Evolutionary conservation across 2,888 invertebrate genomes (phyloP).

Genomic region (Campoplex nolae): DNA sequence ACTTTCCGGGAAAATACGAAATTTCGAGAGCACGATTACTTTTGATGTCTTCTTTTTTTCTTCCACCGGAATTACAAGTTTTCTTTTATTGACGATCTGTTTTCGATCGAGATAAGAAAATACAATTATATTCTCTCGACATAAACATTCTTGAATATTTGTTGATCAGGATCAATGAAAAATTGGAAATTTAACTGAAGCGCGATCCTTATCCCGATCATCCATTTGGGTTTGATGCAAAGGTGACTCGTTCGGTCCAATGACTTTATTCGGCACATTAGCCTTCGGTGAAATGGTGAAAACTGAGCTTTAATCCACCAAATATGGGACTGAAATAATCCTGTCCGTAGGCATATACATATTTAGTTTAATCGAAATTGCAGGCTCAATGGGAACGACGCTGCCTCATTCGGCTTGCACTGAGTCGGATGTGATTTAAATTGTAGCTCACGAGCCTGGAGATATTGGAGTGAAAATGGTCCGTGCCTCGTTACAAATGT

Average conservation of each 20-base stretch:
- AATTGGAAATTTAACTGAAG: not conserved
- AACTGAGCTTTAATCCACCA: conserved; percentile 34
- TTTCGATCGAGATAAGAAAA: too few relatives aligned
- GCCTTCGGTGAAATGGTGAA: not conserved
- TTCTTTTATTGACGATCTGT: not conserved
- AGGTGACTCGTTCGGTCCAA: not conserved
- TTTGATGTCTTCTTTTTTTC: not conserved
- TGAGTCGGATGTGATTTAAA: conserved; percentile 35
- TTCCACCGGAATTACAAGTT: not conserved
- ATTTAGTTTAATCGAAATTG: conserved; percentile 42
- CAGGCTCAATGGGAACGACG: not conserved
- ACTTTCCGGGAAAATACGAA: not conserved
- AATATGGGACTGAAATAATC: conserved; percentile 49
- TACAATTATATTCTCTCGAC: too few relatives aligned
- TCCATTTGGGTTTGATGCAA: not conserved
- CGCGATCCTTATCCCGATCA: not conserved
- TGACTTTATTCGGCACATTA: not conserved
- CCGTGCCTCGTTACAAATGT: conserved; percentile 36
- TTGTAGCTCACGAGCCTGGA: not conserved
- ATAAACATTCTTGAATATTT: too few relatives aligned
- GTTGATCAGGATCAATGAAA: not conserved
- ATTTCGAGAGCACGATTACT: not conserved
- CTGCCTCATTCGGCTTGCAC: conserved; percentile 37
- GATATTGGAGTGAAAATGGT: conserved; percentile 41
- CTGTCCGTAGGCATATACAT: conserved; percentile 9